phyloP scores from a whole-genome alignment of 2,113 vertebrate species.

The Eurypyga helias region DNA sequence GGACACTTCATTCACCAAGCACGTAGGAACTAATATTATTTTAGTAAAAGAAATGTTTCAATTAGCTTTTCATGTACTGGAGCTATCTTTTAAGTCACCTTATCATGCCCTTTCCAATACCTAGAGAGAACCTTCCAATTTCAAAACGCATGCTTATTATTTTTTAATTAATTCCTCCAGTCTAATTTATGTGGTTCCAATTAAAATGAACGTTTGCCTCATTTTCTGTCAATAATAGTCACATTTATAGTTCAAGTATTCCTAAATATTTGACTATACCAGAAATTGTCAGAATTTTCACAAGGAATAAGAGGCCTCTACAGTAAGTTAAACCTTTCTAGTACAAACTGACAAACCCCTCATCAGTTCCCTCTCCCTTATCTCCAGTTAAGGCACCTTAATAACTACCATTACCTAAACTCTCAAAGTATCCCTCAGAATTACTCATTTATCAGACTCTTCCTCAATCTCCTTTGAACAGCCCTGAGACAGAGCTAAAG shows the following conservation, averaged over 20 bases:
- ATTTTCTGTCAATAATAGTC: constrained; percentile 55
- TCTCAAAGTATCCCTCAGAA: neutral
- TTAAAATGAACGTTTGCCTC: constrained; percentile 31
- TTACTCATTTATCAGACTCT: neutral
- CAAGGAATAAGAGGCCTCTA: neutral
- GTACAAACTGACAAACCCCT: neutral
- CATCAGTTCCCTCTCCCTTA: neutral
- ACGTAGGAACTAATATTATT: constrained; percentile 6
- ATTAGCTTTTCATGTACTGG: constrained; percentile 9
- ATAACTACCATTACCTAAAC: neutral
- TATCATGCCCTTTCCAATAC: neutral
- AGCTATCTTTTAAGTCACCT: neutral
- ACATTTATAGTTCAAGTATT: constrained; percentile 36
- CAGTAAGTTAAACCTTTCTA: neutral
- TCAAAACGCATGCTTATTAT: constrained; percentile 17
- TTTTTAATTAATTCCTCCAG: constrained; percentile 56
- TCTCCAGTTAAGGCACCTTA: neutral
- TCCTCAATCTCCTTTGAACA: neutral
- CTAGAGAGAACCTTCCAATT: constrained; percentile 24
- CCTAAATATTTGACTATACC: constrained; percentile 24
- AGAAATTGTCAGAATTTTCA: constrained; percentile 5
- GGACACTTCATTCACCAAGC: neutral
- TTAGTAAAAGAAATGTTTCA: constrained; percentile 56
- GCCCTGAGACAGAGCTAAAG: neutral
- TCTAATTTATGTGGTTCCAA: constrained; percentile 31